These are phyloP conservation scores for Calephelis perditalis DNA, from an alignment of 2,888 invertebrate species.

Conservation along the genomic window DNA sequence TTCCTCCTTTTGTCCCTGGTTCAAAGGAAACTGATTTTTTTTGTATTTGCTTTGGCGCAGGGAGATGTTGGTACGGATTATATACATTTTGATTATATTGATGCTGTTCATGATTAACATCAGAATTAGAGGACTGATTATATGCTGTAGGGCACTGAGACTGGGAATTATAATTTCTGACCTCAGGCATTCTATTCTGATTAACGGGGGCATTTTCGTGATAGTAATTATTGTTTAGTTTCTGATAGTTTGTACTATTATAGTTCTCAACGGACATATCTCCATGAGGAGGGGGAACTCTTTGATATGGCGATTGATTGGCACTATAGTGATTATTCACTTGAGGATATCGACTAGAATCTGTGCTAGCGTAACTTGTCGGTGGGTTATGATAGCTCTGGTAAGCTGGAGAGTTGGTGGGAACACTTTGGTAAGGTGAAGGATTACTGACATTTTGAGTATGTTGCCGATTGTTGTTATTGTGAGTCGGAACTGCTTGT, in stretches of 20 bases:
- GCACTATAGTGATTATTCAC: slow-evolving; percentile 50
- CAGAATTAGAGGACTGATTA: slow-evolving; percentile 52
- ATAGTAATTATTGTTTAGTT: slow-evolving; percentile 59
- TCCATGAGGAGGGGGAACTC: slow-evolving; percentile 79
- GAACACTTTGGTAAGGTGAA: slow-evolving; percentile 68
- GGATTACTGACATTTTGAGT: slow-evolving; percentile 43
- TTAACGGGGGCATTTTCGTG: slow-evolving; percentile 43
- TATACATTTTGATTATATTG: slow-evolving; percentile 58
- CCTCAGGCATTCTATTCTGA: slow-evolving; percentile 46
- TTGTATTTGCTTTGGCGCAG: slow-evolving; percentile 79
- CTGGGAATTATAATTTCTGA: slow-evolving; percentile 54
- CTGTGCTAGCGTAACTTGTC: slow-evolving; percentile 65
- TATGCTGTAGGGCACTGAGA: slow-evolving; percentile 61
- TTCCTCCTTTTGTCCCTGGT: slow-evolving; percentile 83
- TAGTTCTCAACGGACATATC: slow-evolving; percentile 55
- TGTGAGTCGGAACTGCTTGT: slow-evolving; percentile 39
- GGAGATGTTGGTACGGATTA: slow-evolving; percentile 81
- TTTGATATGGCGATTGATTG: slow-evolving; percentile 74
- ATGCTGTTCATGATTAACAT: slow-evolving; percentile 45
- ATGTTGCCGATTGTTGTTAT: slow-evolving; percentile 51
- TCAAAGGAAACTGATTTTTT: slow-evolving; percentile 86
- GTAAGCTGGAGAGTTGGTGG: slow-evolving; percentile 66
- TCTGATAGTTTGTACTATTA: slow-evolving; percentile 57
- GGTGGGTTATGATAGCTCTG: slow-evolving; percentile 72
- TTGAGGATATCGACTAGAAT: slow-evolving; percentile 72